A percentile compares a stretch with the other conserved stretches of the same genome.
phyloP scores from a whole-genome alignment of 1,140 invertebrate genomes.

The Asbolus verrucosus region DNA sequence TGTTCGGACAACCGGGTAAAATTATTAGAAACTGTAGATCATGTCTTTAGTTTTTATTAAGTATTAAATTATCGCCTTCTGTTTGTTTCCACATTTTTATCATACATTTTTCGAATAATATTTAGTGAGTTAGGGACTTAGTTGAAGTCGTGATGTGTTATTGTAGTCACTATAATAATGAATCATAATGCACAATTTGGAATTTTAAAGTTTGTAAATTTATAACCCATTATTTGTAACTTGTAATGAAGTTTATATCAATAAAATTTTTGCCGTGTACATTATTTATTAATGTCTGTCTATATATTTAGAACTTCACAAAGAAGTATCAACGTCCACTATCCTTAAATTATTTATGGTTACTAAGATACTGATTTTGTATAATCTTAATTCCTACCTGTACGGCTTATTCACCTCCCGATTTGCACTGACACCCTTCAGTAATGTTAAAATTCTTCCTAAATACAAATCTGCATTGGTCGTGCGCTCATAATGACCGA shows the following conservation, averaged over 20 bases:
- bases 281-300: background rate
- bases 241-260: conserved; percentile 55
- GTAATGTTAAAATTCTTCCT: no score
- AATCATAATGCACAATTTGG: conserved; percentile 60
- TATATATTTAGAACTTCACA: background rate
- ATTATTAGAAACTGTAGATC: conserved; percentile 29
- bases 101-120: background rate
- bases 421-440: no score
- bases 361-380: no score
- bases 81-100: conserved; percentile 6
- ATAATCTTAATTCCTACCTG: no score
- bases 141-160: conserved; percentile 24
- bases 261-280: conserved; percentile 58
- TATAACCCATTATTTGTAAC: conserved; percentile 54
- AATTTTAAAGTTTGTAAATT: conserved; percentile 63
- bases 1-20: conserved; percentile 51
- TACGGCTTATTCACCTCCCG: no score
- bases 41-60: conserved; percentile 23
- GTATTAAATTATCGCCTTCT: conserved; percentile 5
- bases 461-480: no score
- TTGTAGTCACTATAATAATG: conserved; percentile 43
- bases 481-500: no score
- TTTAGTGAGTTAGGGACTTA: conserved; percentile 23
- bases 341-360: no score
- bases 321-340: background rate